These are phyloP conservation scores for Caretta caretta DNA, from an alignment of 2,113 vertebrate genomes.

Conservation along the genomic window DNA sequence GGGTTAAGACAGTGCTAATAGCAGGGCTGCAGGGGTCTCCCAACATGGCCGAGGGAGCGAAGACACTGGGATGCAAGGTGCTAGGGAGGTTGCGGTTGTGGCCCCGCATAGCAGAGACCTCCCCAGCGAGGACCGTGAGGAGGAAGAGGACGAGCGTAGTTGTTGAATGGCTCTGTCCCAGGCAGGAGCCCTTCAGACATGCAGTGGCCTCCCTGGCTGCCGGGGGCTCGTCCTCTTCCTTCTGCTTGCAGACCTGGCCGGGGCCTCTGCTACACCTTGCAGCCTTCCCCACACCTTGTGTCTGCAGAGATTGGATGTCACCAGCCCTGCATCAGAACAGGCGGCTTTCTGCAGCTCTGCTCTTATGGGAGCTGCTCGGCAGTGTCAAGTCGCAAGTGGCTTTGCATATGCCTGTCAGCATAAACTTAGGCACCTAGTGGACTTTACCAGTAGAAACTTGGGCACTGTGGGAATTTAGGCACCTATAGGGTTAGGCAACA, in stretches of 20 bases:
- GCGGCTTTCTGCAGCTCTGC: background rate
- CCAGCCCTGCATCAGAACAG: background rate
- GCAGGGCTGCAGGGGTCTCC: background rate
- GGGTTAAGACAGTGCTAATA: background rate
- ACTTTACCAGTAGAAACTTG: background rate
- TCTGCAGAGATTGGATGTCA: background rate
- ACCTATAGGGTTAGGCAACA: background rate
- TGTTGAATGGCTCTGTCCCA: background rate
- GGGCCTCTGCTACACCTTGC: background rate
- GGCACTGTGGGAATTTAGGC: background rate
- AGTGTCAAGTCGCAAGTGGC: background rate
- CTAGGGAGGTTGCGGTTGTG: background rate
- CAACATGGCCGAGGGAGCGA: background rate
- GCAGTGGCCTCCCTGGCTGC: background rate
- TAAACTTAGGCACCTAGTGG: background rate
- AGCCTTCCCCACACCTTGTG: background rate
- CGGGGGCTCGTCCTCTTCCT: background rate
- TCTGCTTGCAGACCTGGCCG: background rate
- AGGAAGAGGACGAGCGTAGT: background rate
- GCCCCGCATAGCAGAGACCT: background rate
- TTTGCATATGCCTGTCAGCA: background rate
- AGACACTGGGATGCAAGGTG: background rate
- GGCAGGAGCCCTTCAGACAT: background rate
- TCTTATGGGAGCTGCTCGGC: background rate
- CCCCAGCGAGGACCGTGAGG: background rate